phyloP scores from a whole-genome alignment of 2,888 invertebrate species.

The Oxycera nigricornis region DNA sequence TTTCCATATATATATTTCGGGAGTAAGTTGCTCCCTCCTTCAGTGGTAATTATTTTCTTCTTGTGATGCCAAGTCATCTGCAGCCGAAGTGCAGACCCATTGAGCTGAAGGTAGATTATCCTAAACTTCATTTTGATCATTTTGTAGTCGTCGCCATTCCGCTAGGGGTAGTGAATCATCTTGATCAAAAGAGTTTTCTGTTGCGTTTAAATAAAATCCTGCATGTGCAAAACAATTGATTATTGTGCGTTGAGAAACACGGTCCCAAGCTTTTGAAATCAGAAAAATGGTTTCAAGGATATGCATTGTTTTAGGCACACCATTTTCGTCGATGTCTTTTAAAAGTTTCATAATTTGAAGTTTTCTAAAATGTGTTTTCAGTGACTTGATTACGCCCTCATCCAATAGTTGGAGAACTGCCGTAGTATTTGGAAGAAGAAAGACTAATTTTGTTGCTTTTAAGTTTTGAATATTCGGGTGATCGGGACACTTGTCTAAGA shows the following conservation, averaged over 20 bases:
- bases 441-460: no score
- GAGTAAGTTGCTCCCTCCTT: no score
- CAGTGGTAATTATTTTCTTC: no score
- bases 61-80: slow-evolving; percentile 2
- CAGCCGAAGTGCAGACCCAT: slow-evolving; percentile 18
- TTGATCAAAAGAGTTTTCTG: slow-evolving; percentile 13
- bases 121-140: slow-evolving; percentile 1
- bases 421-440: no score
- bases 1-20: no score
- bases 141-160: slow-evolving; percentile 3
- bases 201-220: background rate
- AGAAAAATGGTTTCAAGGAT: slow-evolving; percentile 18
- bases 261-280: slow-evolving; percentile 13
- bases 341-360: slow-evolving; percentile 13
- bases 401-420: no score
- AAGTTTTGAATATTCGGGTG: no score
- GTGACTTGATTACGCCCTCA: no score
- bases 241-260: background rate
- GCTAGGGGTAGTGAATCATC: slow-evolving; percentile 1
- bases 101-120: background rate
- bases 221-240: no score
- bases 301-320: background rate
- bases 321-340: slow-evolving; percentile 18
- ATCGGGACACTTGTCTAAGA: background rate
- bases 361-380: slow-evolving; percentile 12